These are phyloP conservation scores for Danaus plexippus DNA, from an alignment of 1,140 invertebrate genomes.

Conservation along the genomic window DNA sequence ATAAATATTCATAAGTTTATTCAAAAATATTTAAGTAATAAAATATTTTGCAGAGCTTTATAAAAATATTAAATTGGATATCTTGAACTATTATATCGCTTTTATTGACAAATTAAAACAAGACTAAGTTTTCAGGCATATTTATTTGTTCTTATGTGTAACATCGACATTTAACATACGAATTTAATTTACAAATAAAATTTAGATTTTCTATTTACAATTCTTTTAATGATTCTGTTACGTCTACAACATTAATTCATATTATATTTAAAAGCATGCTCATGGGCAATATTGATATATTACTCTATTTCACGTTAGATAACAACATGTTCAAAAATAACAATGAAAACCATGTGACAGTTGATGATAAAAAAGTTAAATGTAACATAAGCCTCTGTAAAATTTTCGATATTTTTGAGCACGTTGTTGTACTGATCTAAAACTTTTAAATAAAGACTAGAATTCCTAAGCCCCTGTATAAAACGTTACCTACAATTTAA, in stretches of 20 bases:
- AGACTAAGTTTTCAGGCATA: conserved; percentile 36
- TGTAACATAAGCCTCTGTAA: background rate
- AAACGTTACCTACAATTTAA: conserved; percentile 52
- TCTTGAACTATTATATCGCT: background rate
- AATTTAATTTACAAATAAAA: conserved; percentile 66
- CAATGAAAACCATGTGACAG: too few species aligned
- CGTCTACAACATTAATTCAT: conserved; percentile 31
- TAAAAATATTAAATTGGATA: too few species aligned
- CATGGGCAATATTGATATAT: conserved; percentile 39
- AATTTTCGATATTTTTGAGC: conserved; percentile 8
- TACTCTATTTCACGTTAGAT: conserved; percentile 20
- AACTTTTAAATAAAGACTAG: conserved; percentile 21
- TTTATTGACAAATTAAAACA: conserved; percentile 8
- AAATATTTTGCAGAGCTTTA: too few species aligned
- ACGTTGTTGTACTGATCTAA: conserved; percentile 18
- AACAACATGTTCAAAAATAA: conserved; percentile 19
- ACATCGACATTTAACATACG: conserved; percentile 66
- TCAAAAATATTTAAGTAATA: too few species aligned
- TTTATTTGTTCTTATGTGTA: conserved; percentile 66
- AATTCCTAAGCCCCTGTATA: conserved; percentile 57
- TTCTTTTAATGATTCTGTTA: conserved; percentile 42
- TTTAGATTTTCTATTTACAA: conserved; percentile 63
- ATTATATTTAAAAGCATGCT: conserved; percentile 35
- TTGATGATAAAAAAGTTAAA: too few species aligned
- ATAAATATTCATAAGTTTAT: too few species aligned